Base-by-base conservation (phyloP, 2,797 vertebrate species). In the Ctenochaetus hawaiiensis region DNA sequence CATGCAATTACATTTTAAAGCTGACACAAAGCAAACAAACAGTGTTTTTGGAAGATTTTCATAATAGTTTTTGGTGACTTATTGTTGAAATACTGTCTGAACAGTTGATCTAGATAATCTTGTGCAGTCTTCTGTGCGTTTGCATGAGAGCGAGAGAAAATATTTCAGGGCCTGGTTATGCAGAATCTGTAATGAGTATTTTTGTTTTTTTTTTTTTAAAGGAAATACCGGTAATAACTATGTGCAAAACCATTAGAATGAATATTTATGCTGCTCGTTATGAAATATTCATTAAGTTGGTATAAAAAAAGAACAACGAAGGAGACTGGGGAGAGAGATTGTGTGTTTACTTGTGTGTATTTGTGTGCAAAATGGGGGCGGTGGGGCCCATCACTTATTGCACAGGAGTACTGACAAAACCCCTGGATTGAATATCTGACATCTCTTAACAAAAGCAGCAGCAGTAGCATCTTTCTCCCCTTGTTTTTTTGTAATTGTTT, bases 181-280 rank as follows among this genome's bases (percentile, higher is more conserved):
- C 94, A 96, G 97, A 99, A 98, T 97, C 96, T 96, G 94, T 97
- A 96, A 98, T 99, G 96, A 96, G 95, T 97, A 96, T 98, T 98
- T 97, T 97, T 95, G 95, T 66, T 66, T 37, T 62, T 45, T 96
- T 96, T 78, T 43, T 26, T 60, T 95, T 95, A 67, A 52, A 56
- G 96, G 96, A 97, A 97, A 98, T 97, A 92, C 92, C 87, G 91
- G 94, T 95, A 99, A 99, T 98, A 98, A 98, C 96, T 96, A 94
- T 95, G 96, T 96, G 97, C 97, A 96, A 96, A 97, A 97, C 97
- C 96, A 97, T 98, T 97, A 97, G 96, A 96, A 98, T 99, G 97
- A 98, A 99, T 99, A 99, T 99, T 98, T 97, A 99, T 98, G 97
- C 94, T 86, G 90, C 95, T 94, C 66, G 91, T 93, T 96, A 99